Evolutionary conservation across 1,140 invertebrate species (phyloP), one percentile per base, ranked within the genome.

Genomic region (Elymnias hypermnestra): DNA sequence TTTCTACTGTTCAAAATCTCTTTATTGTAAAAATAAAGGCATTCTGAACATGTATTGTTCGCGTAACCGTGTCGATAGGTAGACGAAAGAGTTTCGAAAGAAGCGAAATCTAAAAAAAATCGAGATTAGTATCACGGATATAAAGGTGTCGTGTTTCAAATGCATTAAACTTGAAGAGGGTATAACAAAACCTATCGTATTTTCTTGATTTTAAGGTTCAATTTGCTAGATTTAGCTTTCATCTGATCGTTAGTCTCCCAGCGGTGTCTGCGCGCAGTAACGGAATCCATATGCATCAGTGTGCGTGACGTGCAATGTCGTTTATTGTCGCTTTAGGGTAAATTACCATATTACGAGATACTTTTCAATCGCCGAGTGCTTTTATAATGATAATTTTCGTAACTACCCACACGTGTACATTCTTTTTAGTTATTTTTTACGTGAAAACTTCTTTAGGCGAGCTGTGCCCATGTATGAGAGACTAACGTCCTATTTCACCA

Each of bases 271-370:
- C 35, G 46, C 37, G 22, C 9, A 21, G 44, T 75, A 75, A 71
- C 68, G 77, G 74, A 77, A 75, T 63, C 14, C 46, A 13, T 26
- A 54, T 53, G 42, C 58, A 52, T 50, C 52, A 50, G 62, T 56
- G 53, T 67, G 57, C 52, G 57, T 53, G 54, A 56, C 57, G 66
- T 60, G 75, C 71, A 81, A 73, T 76, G 59, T 5, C 33, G 62
- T 59, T 10, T 19, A 17, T 36, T 36, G 33, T 9, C 33, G 19
- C 3, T 12, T 36, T 36, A 10, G 7, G 31, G 31, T 5, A 17
- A 15, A 33, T 15, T 33, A 33, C 31, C 31, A 6, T 6, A 29
- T 29, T 33, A 6, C 12, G 31, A 17, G 14, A 15, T 10, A 7
- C 25, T 28, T 28, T 9, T 2, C 4, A n/a, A 28, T 9, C 8